These are phyloP conservation scores for Lissonota sp. DNA, from an alignment of 2,888 invertebrate species.

Conservation along the genomic window DNA sequence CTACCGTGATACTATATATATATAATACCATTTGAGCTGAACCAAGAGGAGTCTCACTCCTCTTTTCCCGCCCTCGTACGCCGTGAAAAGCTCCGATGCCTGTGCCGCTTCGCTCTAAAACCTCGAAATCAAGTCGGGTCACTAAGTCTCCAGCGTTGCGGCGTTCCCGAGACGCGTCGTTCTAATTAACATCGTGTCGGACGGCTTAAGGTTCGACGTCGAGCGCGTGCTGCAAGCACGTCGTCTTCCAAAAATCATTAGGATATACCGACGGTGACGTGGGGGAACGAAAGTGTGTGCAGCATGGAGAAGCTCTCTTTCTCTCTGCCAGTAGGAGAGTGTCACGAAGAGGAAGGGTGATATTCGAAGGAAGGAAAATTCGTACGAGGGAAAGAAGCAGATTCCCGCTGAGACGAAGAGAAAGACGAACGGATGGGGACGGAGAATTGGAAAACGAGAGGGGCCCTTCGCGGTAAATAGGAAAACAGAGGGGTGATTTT, in stretches of 20 bases:
- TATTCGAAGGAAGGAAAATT: constrained; percentile 55
- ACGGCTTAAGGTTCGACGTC: constrained; percentile 75
- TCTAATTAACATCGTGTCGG: constrained; percentile 84
- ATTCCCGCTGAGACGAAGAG: constrained; percentile 40
- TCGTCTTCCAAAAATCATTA: constrained; percentile 79
- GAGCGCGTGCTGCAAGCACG: constrained; percentile 48
- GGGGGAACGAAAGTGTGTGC: constrained; percentile 18
- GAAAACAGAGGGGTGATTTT: constrained; percentile 57
- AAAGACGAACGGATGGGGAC: constrained; percentile 43
- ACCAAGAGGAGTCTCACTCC: constrained; percentile 35
- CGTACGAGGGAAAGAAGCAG: constrained; percentile 48
- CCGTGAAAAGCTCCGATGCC: constrained; percentile 61
- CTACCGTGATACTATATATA: constrained; percentile 18
- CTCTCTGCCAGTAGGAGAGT: constrained; percentile 14
- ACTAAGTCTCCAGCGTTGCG: constrained; percentile 76
- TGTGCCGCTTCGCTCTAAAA: constrained; percentile 71
- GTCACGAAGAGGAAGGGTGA: constrained; percentile 48
- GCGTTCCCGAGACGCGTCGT: constrained; percentile 75
- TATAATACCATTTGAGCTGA: constrained; percentile 24
- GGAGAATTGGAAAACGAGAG: constrained; percentile 43
- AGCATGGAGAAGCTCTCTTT: neutral
- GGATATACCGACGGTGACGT: constrained; percentile 46
- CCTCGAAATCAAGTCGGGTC: constrained; percentile 83
- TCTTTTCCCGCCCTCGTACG: constrained; percentile 44
- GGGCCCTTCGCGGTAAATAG: constrained; percentile 59